These are phyloP conservation scores for Callocephalon fimbriatum DNA, from an alignment of 2,113 vertebrate genomes.

Conservation along the genomic window DNA sequence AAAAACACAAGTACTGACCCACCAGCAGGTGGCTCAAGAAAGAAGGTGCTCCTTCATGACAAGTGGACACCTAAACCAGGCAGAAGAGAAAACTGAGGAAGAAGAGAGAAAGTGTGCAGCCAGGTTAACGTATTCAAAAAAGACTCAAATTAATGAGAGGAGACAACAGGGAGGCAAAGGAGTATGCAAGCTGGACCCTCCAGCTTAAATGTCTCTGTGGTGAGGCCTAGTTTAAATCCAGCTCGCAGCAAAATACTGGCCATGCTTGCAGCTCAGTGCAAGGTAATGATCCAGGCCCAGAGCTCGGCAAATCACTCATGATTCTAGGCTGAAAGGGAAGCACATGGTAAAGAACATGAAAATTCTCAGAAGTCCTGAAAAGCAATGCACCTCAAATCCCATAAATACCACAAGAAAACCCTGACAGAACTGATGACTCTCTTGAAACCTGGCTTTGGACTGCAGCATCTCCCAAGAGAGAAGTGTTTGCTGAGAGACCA, in stretches of 20 bases:
- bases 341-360: accelerated
- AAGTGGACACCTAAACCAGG: neutral
- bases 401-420: neutral
- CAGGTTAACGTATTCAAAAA: accelerated
- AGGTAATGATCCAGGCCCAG: accelerated
- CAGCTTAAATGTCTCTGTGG: accelerated
- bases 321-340: neutral
- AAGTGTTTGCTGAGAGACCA: neutral
- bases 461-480: neutral
- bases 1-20: neutral
- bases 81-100: neutral
- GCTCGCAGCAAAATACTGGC: neutral
- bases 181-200: neutral
- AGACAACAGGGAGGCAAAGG: accelerated
- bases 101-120: neutral
- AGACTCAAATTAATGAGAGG: neutral
- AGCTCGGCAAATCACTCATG: accelerated
- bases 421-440: neutral
- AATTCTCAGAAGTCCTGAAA: neutral
- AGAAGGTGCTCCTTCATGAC: neutral
- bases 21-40: neutral
- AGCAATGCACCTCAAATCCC: neutral
- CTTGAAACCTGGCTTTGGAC: neutral
- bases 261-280: neutral
- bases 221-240: neutral